Base-by-base conservation (phyloP, 1,140 invertebrate species). In the Anoplolepis gracilipes region DNA sequence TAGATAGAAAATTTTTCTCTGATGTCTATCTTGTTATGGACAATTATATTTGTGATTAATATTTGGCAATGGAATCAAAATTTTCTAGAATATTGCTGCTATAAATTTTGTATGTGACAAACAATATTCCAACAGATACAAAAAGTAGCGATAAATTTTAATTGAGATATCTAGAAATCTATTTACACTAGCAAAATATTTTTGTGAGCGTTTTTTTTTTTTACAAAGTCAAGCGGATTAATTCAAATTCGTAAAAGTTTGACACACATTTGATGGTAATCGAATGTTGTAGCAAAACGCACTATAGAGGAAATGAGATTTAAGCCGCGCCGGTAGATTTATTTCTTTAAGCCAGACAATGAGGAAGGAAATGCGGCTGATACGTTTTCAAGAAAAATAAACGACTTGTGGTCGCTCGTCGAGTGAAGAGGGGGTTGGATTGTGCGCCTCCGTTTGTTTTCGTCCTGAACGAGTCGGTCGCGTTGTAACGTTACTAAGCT, bases 381-480 rank as follows among this genome's bases (percentile, higher is more conserved):
- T 92, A 92, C 90, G 90, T 91, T 92, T 91, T 90, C 90, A 92
- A 92, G 91, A 92, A 90, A 92, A 92, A 92, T 92, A 92, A 92
- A 92, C 91, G 85, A 77, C 70, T 89, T 77, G 72, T 57, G 77
- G 89, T 62, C 67, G 70, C 55, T 39, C 25, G 42, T 30, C 39
- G 76, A 79, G 64, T 42, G 69, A 76, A 36, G 65, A 19, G 33
- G 85, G 28, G 85, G 25, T 84, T 75, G 78, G 79, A 87, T 85
- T 85, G 82, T 16, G 61, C 76, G n/a, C 22, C 59, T 13, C 25
- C 70, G 87, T 91, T 88, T 91, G 89, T 91, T 91, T 91, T 81
- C 78, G 36, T 85, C 87, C 70, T 16, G 19, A 59, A 75, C 69
- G 75, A 88, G 88, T 90, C 72, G 85, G 78, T 88, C 78, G 82